Evolutionary conservation across 2,113 vertebrate species (phyloP), one percentile per base, ranked within the genome.

Genomic region (Penelope pileata): DNA sequence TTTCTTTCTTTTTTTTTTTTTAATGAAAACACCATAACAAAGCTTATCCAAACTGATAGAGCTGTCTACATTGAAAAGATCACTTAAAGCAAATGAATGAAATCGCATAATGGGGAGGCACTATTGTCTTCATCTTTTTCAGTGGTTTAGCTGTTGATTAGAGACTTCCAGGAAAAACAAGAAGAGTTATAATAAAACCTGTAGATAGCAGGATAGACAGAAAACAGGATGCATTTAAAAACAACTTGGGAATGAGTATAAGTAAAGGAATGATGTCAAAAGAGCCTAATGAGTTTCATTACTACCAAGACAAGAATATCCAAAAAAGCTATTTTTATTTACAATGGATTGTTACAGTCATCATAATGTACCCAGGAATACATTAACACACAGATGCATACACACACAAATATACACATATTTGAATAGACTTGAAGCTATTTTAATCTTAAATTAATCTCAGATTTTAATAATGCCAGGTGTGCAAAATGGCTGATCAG

Each of bases 381-480:
- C 26, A 62, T 27, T 90, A 81, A 82, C 50, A 64, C 27, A 67
- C 24, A 88, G 58, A 88, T 48, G 15, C 40, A 47, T n/a, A 66
- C 64, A 34, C 36, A 72, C 8, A 76, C 30, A 79, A 23, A 86
- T n/a, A 83, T 29, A 67, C 70, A 83, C 59, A 72, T 73, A 59
- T 93, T 85, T 96, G 83, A 95, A 93, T 90, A 92, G 53, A 54
- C 24, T 92, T 81, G 24, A 75, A 77, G 43, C 13, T 95, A 88
- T 92, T 95, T 92, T 90, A 88, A 91, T 94, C 72, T 72, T 91
- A 88, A 94, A 70, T 51, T 83, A 78, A 93, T 91, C n/a, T 86
- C 85, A 84, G 47, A 88, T 95, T 91, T 96, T 91, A 91, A 88
- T 94, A 60, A 32, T 87, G 45, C 36, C 81, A 95, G 72, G 32